phyloP scores from a whole-genome alignment of 1,140 invertebrate species.

The Drosophila bifasciata region DNA sequence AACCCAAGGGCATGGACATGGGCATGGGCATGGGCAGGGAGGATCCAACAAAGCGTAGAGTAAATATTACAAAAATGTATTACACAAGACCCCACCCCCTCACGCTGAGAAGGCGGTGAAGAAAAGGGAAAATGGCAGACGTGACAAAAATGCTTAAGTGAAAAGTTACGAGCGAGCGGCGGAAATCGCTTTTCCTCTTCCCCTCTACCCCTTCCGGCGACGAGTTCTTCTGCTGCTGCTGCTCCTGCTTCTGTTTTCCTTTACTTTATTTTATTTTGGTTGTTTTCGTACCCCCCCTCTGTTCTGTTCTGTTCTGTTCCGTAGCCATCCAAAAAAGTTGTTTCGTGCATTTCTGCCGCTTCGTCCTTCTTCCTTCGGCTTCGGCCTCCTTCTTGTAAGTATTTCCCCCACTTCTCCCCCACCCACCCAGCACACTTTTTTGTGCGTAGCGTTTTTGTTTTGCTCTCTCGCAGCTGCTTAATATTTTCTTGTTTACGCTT shows the following conservation, averaged over 20 bases:
- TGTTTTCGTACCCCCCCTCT: slow-evolving; percentile 36
- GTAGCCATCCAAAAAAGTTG: slow-evolving; percentile 24
- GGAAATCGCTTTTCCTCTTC: slow-evolving; percentile 60
- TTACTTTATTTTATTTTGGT: slow-evolving; percentile 52
- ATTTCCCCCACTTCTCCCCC: neutral
- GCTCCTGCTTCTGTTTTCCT: slow-evolving; percentile 9
- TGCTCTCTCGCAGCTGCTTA: slow-evolving; percentile 63
- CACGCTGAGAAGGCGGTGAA: slow-evolving; percentile 1
- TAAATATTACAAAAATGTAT: slow-evolving; percentile 82
- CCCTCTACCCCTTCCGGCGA: no score
- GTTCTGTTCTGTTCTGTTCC: no score
- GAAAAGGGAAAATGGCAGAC: slow-evolving; percentile 62
- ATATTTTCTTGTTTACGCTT: slow-evolving; percentile 81
- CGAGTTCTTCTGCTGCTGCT: neutral
- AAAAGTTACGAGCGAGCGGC: slow-evolving; percentile 76
- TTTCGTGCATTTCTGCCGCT: slow-evolving; percentile 35
- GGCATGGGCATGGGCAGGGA: no score
- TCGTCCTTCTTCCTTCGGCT: slow-evolving; percentile 7
- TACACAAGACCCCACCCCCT: slow-evolving; percentile 35
- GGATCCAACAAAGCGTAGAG: slow-evolving; percentile 69
- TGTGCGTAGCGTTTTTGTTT: slow-evolving; percentile 49
- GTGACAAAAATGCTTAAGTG: slow-evolving; percentile 83
- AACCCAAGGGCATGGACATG: slow-evolving; percentile 34
- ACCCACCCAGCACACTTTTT: no score
- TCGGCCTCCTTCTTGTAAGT: neutral